Conservation (phyloP, 2,797 vertebrate species). For the Pristis pectinata region DNA sequence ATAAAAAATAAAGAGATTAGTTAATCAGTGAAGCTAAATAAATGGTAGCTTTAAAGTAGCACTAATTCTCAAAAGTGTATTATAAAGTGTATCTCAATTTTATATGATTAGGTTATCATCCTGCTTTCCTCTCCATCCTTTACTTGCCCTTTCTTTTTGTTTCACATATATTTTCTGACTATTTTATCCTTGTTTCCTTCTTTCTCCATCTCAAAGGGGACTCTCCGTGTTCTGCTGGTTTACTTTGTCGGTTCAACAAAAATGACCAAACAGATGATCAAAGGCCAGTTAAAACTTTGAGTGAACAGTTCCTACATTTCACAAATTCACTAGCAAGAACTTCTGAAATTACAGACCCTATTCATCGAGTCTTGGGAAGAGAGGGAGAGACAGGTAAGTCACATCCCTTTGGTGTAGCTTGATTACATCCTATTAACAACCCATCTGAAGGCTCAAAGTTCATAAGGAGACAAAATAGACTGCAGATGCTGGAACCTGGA, state of each 20-base stretch:
- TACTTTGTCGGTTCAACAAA: not conserved
- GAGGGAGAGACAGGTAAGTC: constrained; percentile 21
- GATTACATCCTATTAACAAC: not conserved
- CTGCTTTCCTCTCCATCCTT: not conserved
- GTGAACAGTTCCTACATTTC: not conserved
- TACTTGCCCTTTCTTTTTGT: not conserved
- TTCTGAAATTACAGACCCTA: not conserved
- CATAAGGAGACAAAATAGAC: too few species aligned
- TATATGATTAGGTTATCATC: not conserved
- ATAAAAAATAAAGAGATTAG: too few species aligned
- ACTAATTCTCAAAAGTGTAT: not conserved
- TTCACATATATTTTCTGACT: not conserved
- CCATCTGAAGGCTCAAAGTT: not conserved
- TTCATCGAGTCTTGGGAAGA: constrained; percentile 8
- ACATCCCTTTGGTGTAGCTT: not conserved
- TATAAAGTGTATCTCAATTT: not conserved
- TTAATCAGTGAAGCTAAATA: too few species aligned
- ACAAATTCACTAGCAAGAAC: not conserved
- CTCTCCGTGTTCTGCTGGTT: not conserved
- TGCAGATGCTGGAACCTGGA: too few species aligned
- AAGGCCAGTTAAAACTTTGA: not conserved
- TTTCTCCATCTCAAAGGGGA: not conserved
- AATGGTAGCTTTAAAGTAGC: not conserved
- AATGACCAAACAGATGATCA: not conserved
- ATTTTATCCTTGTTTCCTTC: not conserved